Base-by-base conservation (phyloP, 2,113 vertebrate species). In the Dolichotis patagonum region DNA sequence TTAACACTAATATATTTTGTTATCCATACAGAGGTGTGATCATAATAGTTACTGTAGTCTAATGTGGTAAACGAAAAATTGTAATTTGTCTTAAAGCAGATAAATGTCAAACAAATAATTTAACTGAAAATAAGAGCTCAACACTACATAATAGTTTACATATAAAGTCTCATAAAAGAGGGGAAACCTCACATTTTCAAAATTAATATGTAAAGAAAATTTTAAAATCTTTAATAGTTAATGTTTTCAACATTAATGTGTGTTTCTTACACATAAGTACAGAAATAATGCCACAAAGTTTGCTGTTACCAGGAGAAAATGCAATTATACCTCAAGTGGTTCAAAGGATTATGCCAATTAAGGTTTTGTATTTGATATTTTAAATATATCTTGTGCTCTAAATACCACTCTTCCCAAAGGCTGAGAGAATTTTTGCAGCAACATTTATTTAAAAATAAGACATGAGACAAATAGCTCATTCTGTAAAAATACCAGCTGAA, bases 211-310 rank as follows among this genome's bases (percentile, higher is more conserved):
- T 46, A 87, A 56, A 58, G 71, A 62, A 46, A 30, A 77, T 86
- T 88, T 67, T 78, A 73, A 49, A 95, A 85, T 9, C 80, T 16
- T 96, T 41, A 43, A 94, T 56, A 43, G 38, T 82, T 85, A 43
- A 85, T 96, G 30, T 92, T 91, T 95, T 81, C 54, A 80, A 65
- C 38, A 89, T 49, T 43, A 7, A 1, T 14, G 35, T 96, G 92
- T 60, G 86, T 35, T 20, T 69, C 35, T n/a, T 38, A n/a, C 16
- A 69, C 6, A n/a, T n/a, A n/a, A 69, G 35, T 38, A 58, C 46
- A 85, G 20, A 96, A 90, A 65, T 41, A 87, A 92, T 24, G 14
- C n/a, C 84, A 41, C 20, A 8, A 67, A 52, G 14, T 28, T 22
- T n/a, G 10, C 28, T 80, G 58, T 43, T 28, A 38, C 10, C 3